Percentiles rank a stretch among this genome's conserved stretches.
phyloP scores from a whole-genome alignment of 2,888 invertebrate genomes.

The Cryptocheilus praepositus region DNA sequence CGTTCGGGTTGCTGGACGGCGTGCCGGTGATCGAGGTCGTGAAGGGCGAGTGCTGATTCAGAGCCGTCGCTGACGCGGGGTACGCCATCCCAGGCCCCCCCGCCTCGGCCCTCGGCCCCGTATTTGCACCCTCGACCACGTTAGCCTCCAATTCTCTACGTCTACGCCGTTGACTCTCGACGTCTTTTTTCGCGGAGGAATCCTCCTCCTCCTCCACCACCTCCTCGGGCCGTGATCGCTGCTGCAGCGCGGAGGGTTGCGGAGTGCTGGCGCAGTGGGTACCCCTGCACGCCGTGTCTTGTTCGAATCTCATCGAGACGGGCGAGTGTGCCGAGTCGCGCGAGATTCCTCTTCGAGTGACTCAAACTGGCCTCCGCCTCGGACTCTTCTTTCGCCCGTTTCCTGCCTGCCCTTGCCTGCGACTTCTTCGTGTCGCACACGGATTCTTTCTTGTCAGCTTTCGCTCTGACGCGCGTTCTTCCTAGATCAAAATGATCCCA shows the following conservation, averaged over 20 bases:
- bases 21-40: slow-evolving; percentile 53
- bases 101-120: slow-evolving; percentile 73
- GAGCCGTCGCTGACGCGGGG: slow-evolving; percentile 74
- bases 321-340: slow-evolving; percentile 80
- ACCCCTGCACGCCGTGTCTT: slow-evolving; percentile 78
- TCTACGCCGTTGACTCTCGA: slow-evolving; percentile 56
- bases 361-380: slow-evolving; percentile 62
- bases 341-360: slow-evolving; percentile 78
- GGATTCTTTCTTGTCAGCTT: too few species aligned
- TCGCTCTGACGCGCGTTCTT: neutral
- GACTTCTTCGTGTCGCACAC: neutral
- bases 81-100: slow-evolving; percentile 75
- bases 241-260: slow-evolving; percentile 73
- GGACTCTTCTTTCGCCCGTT: neutral
- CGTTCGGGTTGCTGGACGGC: slow-evolving; percentile 68
- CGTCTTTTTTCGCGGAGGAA: slow-evolving; percentile 64
- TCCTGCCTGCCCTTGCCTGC: slow-evolving; percentile 4
- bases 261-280: slow-evolving; percentile 79
- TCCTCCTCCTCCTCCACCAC: slow-evolving; percentile 49
- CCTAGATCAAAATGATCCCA: neutral
- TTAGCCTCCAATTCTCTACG: slow-evolving; percentile 64
- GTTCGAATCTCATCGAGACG: slow-evolving; percentile 86
- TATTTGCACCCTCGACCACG: slow-evolving; percentile 71
- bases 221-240: slow-evolving; percentile 53
- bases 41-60: slow-evolving; percentile 69